phyloP scores from a whole-genome alignment of 2,113 vertebrate species.

The Raja brachyura region DNA sequence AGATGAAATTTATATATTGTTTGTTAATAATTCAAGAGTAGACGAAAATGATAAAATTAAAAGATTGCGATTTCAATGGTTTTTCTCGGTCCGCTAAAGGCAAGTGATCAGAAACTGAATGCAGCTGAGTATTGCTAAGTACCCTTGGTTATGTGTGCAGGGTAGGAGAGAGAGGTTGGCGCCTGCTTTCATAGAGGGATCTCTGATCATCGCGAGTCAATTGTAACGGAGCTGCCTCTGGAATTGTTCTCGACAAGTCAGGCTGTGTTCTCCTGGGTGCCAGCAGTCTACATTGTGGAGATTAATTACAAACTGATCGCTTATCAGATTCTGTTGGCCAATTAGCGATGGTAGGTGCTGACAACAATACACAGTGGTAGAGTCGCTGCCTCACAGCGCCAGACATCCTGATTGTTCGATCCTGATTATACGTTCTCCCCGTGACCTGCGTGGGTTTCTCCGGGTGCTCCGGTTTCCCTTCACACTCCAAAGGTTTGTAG shows the following conservation, averaged over 20 bases:
- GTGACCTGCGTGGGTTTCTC: too few relatives aligned
- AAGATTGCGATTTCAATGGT: neutral
- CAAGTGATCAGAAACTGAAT: neutral
- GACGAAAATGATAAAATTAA: neutral
- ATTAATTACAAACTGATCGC: neutral
- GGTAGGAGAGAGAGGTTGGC: neutral
- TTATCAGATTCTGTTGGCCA: neutral
- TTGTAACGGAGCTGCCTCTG: neutral
- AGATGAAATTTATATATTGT: neutral
- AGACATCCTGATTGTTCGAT: too few relatives aligned
- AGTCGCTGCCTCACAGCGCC: too few relatives aligned
- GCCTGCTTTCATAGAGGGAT: neutral
- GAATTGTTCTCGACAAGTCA: neutral
- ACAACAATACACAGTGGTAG: neutral
- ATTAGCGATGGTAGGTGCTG: neutral
- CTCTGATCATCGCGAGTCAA: neutral
- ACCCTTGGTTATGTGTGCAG: neutral
- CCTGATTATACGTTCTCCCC: too few relatives aligned
- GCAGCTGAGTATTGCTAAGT: neutral
- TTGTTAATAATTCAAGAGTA: slow-evolving; percentile 7
- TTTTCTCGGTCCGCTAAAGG: neutral
- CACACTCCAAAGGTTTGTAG: too few relatives aligned
- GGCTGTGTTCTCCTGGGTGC: neutral
- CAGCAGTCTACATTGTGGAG: neutral
- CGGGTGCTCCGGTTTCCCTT: too few relatives aligned